A percentile compares a stretch with the other conserved stretches of the same genome.
These are phyloP conservation scores for Anticlea derivata DNA, from an alignment of 2,888 invertebrate species.

Conservation along the genomic window DNA sequence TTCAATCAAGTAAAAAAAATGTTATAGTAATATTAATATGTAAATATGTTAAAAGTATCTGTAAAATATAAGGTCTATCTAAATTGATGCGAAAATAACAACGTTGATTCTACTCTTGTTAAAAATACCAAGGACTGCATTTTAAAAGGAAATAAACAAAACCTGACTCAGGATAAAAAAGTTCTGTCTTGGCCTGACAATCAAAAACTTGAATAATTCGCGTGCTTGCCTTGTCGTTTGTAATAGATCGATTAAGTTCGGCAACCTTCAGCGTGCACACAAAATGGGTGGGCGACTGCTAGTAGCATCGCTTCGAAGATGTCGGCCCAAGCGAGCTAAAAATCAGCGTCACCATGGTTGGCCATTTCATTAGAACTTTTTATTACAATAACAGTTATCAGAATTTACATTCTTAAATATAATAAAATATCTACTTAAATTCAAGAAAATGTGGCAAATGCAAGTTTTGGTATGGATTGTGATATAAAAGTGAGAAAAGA, in stretches of 20 bases:
- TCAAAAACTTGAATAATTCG: no score
- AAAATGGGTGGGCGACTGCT: no score
- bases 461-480: conserved; percentile 16
- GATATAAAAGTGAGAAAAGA: conserved; percentile 27
- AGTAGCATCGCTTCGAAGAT: no score
- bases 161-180: no score
- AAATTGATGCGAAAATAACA: conserved; percentile 5
- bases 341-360: no score
- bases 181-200: no score
- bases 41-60: conserved; percentile 63
- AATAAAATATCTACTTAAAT: neutral
- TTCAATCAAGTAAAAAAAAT: conserved; percentile 38
- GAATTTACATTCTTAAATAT: neutral
- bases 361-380: no score
- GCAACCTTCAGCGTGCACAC: no score
- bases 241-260: no score
- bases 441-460: conserved; percentile 7
- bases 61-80: conserved; percentile 2
- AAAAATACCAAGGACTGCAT: neutral
- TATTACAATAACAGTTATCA: neutral
- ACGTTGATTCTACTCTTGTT: conserved; percentile 4
- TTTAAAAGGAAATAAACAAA: neutral
- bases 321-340: no score
- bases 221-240: no score
- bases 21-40: conserved; percentile 45